Percentiles rank a stretch among this genome's conserved stretches.
Conservation (phyloP, 2,113 vertebrate genomes). For the Nothoprocta perdicaria region DNA sequence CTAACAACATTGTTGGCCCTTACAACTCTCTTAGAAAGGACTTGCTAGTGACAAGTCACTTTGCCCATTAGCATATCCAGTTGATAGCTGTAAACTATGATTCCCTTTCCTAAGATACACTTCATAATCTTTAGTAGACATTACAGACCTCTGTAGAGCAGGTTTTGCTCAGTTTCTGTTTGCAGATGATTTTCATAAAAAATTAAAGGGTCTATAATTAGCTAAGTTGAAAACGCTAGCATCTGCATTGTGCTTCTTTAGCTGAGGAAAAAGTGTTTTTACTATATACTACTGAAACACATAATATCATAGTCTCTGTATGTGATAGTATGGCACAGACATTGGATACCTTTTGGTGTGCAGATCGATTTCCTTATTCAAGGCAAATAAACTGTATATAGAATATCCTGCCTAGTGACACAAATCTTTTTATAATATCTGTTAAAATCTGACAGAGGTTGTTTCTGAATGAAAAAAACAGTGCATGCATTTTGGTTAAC, state of each 20-base stretch:
- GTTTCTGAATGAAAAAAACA: not conserved
- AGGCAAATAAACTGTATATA: not conserved
- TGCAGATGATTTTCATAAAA: not conserved
- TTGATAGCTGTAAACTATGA: not conserved
- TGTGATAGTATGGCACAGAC: not conserved
- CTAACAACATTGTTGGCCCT: not conserved
- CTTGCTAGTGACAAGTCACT: not conserved
- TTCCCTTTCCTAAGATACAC: not conserved
- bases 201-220: not conserved
- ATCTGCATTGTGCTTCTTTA: not conserved
- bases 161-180: not conserved
- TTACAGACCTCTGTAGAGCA: rapidly evolving
- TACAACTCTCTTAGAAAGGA: not conserved
- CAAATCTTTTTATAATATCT: not conserved
- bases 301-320: not conserved
- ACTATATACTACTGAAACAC: not conserved
- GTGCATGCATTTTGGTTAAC: not conserved
- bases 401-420: not conserved
- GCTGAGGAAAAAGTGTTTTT: not conserved
- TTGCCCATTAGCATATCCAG: not conserved
- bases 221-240: not conserved
- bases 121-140: not conserved
- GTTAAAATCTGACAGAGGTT: not conserved
- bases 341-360: not conserved
- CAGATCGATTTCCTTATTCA: not conserved